These are phyloP conservation scores for Megastigmus dorsalis DNA, from an alignment of 2,888 invertebrate species.

Conservation along the genomic window DNA sequence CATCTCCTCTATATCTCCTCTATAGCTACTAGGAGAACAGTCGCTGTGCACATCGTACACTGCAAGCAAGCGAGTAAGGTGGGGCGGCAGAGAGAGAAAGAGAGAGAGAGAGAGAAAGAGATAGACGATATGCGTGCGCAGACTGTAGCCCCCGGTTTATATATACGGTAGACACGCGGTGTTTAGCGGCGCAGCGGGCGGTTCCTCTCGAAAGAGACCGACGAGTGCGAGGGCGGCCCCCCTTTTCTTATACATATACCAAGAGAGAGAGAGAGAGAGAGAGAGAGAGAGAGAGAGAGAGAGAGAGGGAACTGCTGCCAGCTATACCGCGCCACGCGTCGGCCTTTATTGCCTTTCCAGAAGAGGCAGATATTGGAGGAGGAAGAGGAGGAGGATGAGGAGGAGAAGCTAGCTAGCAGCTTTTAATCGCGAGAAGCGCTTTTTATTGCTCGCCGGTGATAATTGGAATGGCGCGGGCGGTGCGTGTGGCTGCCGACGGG, in stretches of 20 bases:
- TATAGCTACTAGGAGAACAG: too few relatives aligned
- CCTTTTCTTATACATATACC: too few relatives aligned
- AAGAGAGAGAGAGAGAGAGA: too few relatives aligned
- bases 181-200: conserved; percentile 69
- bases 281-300: too few relatives aligned
- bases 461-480: conserved; percentile 22
- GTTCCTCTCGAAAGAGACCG: conserved; percentile 58
- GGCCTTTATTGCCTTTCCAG: conserved; percentile 67
- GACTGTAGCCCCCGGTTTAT: too few relatives aligned
- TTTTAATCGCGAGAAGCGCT: conserved; percentile 46
- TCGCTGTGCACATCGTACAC: too few relatives aligned
- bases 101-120: conserved; percentile 38
- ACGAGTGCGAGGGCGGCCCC: conserved; percentile 58
- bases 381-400: not conserved
- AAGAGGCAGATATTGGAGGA: not conserved
- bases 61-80: conserved; percentile 36
- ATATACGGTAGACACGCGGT: too few relatives aligned
- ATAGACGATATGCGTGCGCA: conserved; percentile 33
- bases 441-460: conserved; percentile 42
- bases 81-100: conserved; percentile 50
- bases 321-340: conserved; percentile 68
- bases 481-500: not conserved
- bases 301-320: too few relatives aligned
- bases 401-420: conserved; percentile 7
- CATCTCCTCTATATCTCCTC: too few relatives aligned